Conservation (phyloP, 1,140 invertebrate genomes). For the Drosophila lini region DNA sequence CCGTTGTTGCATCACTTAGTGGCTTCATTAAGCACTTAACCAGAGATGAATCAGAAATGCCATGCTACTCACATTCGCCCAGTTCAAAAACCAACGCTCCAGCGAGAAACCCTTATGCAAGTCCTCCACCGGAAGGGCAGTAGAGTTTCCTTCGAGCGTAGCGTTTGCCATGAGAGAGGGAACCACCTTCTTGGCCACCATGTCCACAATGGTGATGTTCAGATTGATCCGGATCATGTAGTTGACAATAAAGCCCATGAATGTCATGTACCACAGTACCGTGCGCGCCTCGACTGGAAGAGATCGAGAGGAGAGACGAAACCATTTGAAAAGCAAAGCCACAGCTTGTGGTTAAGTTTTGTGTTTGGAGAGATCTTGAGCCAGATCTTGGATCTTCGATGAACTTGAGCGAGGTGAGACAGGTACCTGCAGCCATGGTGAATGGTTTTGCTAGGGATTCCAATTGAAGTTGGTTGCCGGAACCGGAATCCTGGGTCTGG, state of each 20-base stretch:
- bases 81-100: slow-evolving; percentile 69
- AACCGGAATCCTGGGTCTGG: neutral
- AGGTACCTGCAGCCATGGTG: slow-evolving; percentile 62
- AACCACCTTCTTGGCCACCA: slow-evolving; percentile 86
- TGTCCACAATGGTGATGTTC: slow-evolving; percentile 94
- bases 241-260: slow-evolving; percentile 90
- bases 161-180: slow-evolving; percentile 39
- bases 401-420: slow-evolving; percentile 38
- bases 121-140: slow-evolving; percentile 11
- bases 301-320: slow-evolving; percentile 12
- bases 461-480: neutral
- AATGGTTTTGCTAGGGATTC: neutral
- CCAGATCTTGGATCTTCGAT: slow-evolving; percentile 45
- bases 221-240: slow-evolving; percentile 93
- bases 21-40: slow-evolving; percentile 46
- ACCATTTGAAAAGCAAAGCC: slow-evolving; percentile 47
- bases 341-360: slow-evolving; percentile 54
- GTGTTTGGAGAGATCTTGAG: slow-evolving; percentile 58
- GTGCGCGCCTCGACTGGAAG: slow-evolving; percentile 80
- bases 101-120: slow-evolving; percentile 54
- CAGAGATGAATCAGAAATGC: slow-evolving; percentile 26
- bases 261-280: slow-evolving; percentile 88
- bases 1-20: slow-evolving; percentile 24
- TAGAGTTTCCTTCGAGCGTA: slow-evolving; percentile 3
- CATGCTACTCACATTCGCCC: slow-evolving; percentile 67